A percentile compares a stretch with the other conserved stretches of the same genome.
phyloP scores from a whole-genome alignment of 2,113 vertebrate genomes.

The Gasterosteus nipponicus region DNA sequence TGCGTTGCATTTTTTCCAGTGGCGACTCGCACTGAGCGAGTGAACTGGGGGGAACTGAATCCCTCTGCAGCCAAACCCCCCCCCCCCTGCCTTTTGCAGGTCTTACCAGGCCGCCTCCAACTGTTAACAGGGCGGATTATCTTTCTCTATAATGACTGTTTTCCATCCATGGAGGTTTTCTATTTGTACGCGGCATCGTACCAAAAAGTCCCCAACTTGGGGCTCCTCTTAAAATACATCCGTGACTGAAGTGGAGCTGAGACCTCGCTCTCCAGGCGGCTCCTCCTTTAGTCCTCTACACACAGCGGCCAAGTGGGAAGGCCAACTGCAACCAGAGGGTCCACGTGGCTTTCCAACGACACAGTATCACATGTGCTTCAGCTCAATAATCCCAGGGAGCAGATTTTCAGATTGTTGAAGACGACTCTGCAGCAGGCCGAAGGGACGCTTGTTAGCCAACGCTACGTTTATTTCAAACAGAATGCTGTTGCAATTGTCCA shows the following conservation, averaged over 20 bases:
- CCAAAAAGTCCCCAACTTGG: not conserved
- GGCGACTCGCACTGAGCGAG: not conserved
- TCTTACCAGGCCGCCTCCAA: too few species aligned
- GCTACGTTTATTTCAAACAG: not conserved
- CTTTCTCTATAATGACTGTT: too few species aligned
- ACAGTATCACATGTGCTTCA: constrained; percentile 38
- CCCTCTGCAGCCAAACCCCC: not conserved
- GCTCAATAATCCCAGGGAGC: constrained; percentile 49
- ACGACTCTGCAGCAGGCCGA: constrained; percentile 45
- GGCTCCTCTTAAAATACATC: not conserved
- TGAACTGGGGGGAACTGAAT: too few species aligned
- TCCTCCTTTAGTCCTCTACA: not conserved
- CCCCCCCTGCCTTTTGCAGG: too few species aligned
- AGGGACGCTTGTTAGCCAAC: constrained; percentile 55
- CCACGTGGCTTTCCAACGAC: not conserved
- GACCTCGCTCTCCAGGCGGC: not conserved
- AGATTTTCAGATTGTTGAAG: constrained; percentile 38
- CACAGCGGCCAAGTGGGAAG: not conserved
- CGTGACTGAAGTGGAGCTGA: not conserved
- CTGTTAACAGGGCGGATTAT: too few species aligned
- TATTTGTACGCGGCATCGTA: too few species aligned
- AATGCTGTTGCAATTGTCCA: too few species aligned
- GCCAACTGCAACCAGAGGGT: not conserved
- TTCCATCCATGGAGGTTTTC: too few species aligned
- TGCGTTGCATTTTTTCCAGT: not conserved